Evolutionary conservation across 2,888 invertebrate species (phyloP).

Genomic region (Anthophora plumipes): DNA sequence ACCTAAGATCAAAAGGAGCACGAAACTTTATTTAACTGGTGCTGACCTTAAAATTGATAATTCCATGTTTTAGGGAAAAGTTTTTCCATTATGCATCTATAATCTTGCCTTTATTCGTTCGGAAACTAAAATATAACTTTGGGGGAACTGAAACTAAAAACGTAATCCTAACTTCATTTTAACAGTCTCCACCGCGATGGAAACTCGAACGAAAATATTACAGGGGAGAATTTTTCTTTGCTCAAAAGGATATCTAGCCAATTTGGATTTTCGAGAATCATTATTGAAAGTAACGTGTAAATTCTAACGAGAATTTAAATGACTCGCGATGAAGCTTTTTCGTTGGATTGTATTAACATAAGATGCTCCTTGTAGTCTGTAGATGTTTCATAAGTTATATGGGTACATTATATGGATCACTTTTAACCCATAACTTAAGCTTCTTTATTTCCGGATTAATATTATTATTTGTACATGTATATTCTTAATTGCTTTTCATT

Average conservation of each 20-base stretch:
- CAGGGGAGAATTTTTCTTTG: neutral
- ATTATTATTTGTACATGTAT: too few relatives aligned
- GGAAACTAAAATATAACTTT: constrained; percentile 38
- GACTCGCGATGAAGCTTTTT: neutral
- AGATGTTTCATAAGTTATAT: too few relatives aligned
- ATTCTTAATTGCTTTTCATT: too few relatives aligned
- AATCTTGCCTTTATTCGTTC: constrained; percentile 19
- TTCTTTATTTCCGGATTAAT: too few relatives aligned
- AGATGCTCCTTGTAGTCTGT: too few relatives aligned
- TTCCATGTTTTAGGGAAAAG: constrained; percentile 25
- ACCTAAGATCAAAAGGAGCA: neutral
- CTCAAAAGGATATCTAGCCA: neutral
- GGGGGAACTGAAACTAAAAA: constrained; percentile 22
- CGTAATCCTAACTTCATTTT: constrained; percentile 34
- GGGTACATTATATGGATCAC: too few relatives aligned
- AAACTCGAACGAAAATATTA: neutral
- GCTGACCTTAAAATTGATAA: constrained; percentile 24
- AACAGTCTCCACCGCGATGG: neutral
- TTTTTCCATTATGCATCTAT: constrained; percentile 33
- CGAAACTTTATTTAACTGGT: constrained; percentile 14
- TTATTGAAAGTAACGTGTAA: too few relatives aligned
- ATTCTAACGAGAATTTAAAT: neutral
- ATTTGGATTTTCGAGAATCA: neutral
- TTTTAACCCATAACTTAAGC: too few relatives aligned
- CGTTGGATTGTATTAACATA: too few relatives aligned